A percentile compares a stretch with the other conserved stretches of the same genome.
Evolutionary conservation across 2,113 vertebrate genomes (phyloP).

Genomic region (Stercorarius parasiticus): DNA sequence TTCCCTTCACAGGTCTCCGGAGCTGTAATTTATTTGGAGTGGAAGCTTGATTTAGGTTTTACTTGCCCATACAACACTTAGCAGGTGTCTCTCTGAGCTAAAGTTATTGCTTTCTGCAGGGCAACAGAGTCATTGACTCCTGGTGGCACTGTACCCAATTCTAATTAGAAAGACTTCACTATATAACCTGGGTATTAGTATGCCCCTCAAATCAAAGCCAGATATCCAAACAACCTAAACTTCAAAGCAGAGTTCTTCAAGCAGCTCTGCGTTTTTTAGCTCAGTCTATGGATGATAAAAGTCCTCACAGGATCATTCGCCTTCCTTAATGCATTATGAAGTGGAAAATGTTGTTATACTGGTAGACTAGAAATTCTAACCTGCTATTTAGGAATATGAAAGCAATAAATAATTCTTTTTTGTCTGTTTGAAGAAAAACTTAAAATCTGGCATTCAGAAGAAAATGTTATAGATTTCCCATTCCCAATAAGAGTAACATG

Average conservation of each 20-base stretch:
- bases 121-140: conserved; percentile 26
- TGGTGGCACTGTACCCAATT: conserved; percentile 12
- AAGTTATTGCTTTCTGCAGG: conserved; percentile 40
- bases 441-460: not conserved
- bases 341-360: not conserved
- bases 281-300: not conserved
- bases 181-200: not conserved
- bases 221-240: not conserved
- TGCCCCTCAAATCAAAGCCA: not conserved
- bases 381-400: not conserved
- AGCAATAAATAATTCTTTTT: not conserved
- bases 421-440: not conserved
- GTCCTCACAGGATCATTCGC: not conserved
- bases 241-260: not conserved
- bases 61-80: conserved; percentile 22
- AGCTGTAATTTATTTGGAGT: conserved; percentile 45
- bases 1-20: not conserved
- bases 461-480: not conserved
- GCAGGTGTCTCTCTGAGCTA: conserved; percentile 25
- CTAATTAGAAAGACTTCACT: conserved; percentile 21
- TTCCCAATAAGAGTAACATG: not conserved
- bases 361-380: not conserved
- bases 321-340: not conserved
- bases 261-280: not conserved
- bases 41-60: conserved; percentile 54